A percentile compares a stretch with the other conserved stretches of the same genome.
These are phyloP conservation scores for Petromus typicus DNA, from an alignment of 2,113 vertebrate species.

Conservation along the genomic window DNA sequence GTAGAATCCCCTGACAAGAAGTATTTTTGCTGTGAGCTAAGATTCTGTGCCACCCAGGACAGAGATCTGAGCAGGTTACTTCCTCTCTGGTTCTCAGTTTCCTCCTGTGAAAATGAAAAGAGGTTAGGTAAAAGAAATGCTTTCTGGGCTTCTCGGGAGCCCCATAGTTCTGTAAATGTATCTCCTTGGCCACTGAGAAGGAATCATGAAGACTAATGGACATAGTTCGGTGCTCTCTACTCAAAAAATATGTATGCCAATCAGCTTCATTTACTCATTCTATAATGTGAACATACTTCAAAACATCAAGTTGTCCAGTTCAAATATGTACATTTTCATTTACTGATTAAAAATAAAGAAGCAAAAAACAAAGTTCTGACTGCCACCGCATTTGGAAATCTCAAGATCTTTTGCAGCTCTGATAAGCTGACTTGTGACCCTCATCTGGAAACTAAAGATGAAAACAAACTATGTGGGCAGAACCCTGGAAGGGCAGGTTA, in stretches of 20 bases:
- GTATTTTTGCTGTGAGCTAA: not conserved
- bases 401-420: not conserved
- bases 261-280: not conserved
- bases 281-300: not conserved
- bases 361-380: not conserved
- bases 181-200: not conserved
- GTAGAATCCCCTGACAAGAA: not conserved
- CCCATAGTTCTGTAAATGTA: not conserved
- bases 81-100: not conserved
- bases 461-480: not conserved
- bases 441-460: not conserved
- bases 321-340: not conserved
- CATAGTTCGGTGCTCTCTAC: not conserved
- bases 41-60: not conserved
- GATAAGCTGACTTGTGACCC: no score
- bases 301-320: not conserved
- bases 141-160: not conserved
- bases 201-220: not conserved
- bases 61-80: not conserved
- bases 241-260: not conserved
- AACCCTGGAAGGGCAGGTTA: not conserved
- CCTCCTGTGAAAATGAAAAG: not conserved
- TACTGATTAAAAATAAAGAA: not conserved
- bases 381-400: not conserved
- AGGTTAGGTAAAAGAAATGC: not conserved